phyloP scores from a whole-genome alignment of 1,140 invertebrate species.

The Calephelis nemesis region DNA sequence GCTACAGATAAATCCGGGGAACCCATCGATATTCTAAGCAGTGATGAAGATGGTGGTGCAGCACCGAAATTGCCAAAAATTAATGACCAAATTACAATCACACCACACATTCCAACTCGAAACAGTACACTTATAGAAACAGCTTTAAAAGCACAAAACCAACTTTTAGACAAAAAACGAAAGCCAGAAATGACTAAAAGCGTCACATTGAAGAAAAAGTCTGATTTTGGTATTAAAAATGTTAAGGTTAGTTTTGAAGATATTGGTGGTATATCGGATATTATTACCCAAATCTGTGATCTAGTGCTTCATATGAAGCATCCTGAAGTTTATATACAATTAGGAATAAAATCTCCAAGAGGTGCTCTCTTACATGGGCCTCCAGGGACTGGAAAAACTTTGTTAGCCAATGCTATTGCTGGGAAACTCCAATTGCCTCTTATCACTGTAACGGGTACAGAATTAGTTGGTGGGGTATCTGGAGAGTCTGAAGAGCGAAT shows the following conservation, averaged over 20 bases:
- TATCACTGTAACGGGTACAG: slow-evolving; percentile 92
- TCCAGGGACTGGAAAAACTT: slow-evolving; percentile 95
- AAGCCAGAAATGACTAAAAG: slow-evolving; percentile 55
- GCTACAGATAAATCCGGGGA: slow-evolving; percentile 71
- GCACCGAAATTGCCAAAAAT: slow-evolving; percentile 72
- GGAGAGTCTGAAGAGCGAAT: slow-evolving; percentile 97
- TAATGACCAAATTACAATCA: slow-evolving; percentile 74
- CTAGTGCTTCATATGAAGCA: slow-evolving; percentile 91
- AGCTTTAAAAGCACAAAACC: slow-evolving; percentile 44
- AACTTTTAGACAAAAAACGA: slow-evolving; percentile 56
- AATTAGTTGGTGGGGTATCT: slow-evolving; percentile 95
- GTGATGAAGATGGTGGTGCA: slow-evolving; percentile 77
- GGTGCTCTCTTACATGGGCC: slow-evolving; percentile 95
- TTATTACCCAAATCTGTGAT: slow-evolving; percentile 88
- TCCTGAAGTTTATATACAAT: slow-evolving; percentile 88
- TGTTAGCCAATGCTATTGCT: slow-evolving; percentile 94
- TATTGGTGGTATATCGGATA: slow-evolving; percentile 86
- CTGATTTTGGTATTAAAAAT: slow-evolving; percentile 57
- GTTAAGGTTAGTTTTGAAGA: slow-evolving; percentile 84
- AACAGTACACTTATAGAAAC: slow-evolving; percentile 52
- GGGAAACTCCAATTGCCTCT: slow-evolving; percentile 87
- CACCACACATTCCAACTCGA: slow-evolving; percentile 60
- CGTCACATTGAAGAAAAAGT: slow-evolving; percentile 54
- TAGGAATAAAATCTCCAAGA: slow-evolving; percentile 90
- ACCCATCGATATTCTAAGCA: slow-evolving; percentile 80